Conservation (phyloP, 1,140 invertebrate genomes). For the Plectus sambesii region DNA sequence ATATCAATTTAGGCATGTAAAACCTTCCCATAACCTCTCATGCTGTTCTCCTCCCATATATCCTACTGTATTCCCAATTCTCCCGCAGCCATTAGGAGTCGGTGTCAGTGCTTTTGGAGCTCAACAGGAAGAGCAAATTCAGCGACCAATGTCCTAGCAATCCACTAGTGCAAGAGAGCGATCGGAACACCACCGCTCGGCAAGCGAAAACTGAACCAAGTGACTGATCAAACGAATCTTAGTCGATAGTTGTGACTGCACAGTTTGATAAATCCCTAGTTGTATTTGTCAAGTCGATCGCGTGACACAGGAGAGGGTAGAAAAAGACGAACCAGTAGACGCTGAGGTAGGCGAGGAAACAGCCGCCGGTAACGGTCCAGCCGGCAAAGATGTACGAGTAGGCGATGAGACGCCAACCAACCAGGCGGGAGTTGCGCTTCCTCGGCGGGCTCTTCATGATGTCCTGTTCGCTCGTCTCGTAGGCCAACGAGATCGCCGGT, state of each 20-base stretch:
- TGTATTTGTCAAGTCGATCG: neutral
- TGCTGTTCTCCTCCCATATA: too few species aligned
- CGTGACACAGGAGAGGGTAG: neutral
- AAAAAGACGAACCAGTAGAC: conserved; percentile 11
- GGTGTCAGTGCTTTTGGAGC: too few species aligned
- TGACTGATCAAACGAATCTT: neutral
- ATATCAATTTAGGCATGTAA: too few species aligned
- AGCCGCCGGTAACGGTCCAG: conserved; percentile 15
- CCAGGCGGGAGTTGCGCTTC: conserved; percentile 17
- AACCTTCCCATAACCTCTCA: too few species aligned
- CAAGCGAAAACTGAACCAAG: too few species aligned
- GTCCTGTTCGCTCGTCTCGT: conserved; percentile 39
- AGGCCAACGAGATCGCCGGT: conserved; percentile 36
- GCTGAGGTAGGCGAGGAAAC: conserved; percentile 19
- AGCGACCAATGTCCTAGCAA: too few species aligned
- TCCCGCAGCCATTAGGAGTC: too few species aligned
- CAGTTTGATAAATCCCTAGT: neutral
- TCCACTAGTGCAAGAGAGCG: too few species aligned
- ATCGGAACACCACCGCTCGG: too few species aligned
- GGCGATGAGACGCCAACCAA: conserved; percentile 19
- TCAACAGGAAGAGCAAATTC: too few species aligned
- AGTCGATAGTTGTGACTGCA: neutral
- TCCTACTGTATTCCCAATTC: too few species aligned
- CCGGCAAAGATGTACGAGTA: conserved; percentile 24
- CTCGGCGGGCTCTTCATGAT: conserved; percentile 39